These are phyloP conservation scores for Poeciliopsis infans DNA, from an alignment of 2,797 vertebrate genomes.

Conservation along the genomic window DNA sequence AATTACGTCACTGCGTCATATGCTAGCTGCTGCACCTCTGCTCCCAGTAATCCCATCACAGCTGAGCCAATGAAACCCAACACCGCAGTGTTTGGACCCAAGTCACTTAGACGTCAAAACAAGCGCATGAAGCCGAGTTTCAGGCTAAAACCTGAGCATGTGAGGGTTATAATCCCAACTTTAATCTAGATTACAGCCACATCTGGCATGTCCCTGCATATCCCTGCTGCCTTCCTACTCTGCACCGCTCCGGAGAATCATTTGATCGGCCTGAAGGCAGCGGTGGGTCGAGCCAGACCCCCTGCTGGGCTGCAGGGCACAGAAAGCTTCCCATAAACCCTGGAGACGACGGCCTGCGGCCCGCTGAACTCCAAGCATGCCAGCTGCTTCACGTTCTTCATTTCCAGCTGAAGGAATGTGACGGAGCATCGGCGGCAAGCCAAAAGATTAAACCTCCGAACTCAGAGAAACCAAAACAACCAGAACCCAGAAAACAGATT, in stretches of 20 bases:
- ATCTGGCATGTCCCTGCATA: conserved; percentile 60
- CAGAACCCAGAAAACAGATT: conserved; percentile 59
- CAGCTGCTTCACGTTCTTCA: conserved; percentile 41
- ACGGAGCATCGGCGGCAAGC: conserved; percentile 36
- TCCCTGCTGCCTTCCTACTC: conserved; percentile 31
- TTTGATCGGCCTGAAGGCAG: conserved; percentile 12
- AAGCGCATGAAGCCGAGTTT: conserved; percentile 42
- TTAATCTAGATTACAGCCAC: conserved; percentile 75
- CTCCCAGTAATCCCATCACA: conserved; percentile 15
- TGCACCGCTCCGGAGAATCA: conserved; percentile 8
- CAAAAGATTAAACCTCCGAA: conserved; percentile 46
- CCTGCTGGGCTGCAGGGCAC: not conserved
- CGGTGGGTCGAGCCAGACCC: not conserved
- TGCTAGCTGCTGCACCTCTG: conserved; percentile 14
- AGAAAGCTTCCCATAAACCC: not conserved
- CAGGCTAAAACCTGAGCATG: conserved; percentile 17
- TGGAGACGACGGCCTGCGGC: conserved; percentile 2
- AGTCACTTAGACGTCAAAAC: conserved; percentile 36
- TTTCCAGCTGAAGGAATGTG: conserved; percentile 37
- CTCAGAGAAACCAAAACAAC: conserved; percentile 30
- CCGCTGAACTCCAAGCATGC: conserved; percentile 28
- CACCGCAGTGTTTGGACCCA: conserved; percentile 5
- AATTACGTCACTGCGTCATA: conserved; percentile 27
- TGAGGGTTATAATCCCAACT: conserved; percentile 62
- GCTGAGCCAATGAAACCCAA: conserved; percentile 28